Base-by-base conservation (phyloP, 1,140 invertebrate genomes). In the Zaprionus tsacasi region DNA sequence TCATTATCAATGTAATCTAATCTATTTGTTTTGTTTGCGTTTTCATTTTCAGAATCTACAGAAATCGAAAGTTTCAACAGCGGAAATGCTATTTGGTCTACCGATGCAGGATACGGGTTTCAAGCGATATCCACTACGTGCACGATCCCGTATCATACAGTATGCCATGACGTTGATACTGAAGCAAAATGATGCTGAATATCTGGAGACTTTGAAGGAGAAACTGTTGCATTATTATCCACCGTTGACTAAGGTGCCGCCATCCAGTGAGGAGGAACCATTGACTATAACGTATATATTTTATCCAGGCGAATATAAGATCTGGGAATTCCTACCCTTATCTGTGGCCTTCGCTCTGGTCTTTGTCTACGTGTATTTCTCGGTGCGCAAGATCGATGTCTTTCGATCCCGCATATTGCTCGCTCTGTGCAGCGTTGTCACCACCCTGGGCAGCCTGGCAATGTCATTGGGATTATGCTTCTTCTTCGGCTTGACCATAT, bases 391-490 rank as follows among this genome's bases (percentile, higher is more conserved):
- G 94, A 98, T 99, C 56, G 98, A 99, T 91, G 95, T 98, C 60
- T 96, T 99, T 12, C 97, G 97, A 83, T 99, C 97, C 2, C 98
- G 99, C 93, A 93, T 98, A 60, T 96, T 97, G 2, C 95, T 99
- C 82, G 97, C 98, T 0, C 94, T 98, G 43, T 97, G 97, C 91
- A 97, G 98, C 3, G 96, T 98, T 6, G 91, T 97, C 5, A 99
- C 98, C 2, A 96, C 99, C 0, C 94, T 98, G 2, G 95, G 96
- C 2, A 99, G 98, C 30, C 93, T 99, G 1, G 95, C 96, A 3
- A 99, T 99, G 97, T 98, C 98, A 2, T 95, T 98, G 76, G 98
- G 98, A 27, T 94, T 99, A 21, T 99, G 98, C 93, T 97, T 98
- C 79, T 96, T 98, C 87, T 98, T 99, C 92, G 98, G 96, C 2